These are phyloP conservation scores for Camponotus floridanus DNA, from an alignment of 1,140 invertebrate species.

Conservation along the genomic window DNA sequence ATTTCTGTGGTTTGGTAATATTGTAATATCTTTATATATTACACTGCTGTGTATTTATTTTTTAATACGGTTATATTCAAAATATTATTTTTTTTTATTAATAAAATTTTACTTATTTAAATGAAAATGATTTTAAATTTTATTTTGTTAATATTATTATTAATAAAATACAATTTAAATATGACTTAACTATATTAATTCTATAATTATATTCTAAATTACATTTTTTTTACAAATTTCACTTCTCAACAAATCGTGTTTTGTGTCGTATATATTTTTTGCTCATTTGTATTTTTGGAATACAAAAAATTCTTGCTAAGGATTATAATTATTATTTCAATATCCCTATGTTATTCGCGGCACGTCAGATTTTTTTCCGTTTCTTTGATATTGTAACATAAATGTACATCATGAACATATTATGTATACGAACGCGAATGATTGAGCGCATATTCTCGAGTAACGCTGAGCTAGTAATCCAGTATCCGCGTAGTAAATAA, in stretches of 20 bases:
- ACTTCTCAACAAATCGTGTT: no score
- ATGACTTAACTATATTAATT: no score
- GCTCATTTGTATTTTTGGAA: no score
- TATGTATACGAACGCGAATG: neutral
- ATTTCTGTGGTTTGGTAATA: neutral
- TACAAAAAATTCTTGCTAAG: no score
- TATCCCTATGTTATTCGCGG: neutral
- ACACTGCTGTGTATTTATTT: neutral
- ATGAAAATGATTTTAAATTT: no score
- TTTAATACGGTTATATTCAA: neutral
- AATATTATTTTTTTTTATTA: no score
- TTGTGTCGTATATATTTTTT: no score
- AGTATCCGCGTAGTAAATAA: slow-evolving; percentile 17
- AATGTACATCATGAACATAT: neutral
- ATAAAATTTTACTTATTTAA: no score
- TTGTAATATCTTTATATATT: slow-evolving; percentile 20
- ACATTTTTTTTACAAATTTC: no score
- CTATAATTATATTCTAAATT: no score
- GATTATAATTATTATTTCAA: slow-evolving; percentile 21
- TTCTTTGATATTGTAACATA: neutral
- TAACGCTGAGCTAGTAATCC: slow-evolving; percentile 19
- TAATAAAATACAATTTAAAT: no score
- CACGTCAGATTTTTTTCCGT: neutral
- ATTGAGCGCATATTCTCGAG: neutral
- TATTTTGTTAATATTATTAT: no score